Evolutionary conservation across 2,113 vertebrate species (phyloP).

Genomic region (Gallinago jamesoni): DNA sequence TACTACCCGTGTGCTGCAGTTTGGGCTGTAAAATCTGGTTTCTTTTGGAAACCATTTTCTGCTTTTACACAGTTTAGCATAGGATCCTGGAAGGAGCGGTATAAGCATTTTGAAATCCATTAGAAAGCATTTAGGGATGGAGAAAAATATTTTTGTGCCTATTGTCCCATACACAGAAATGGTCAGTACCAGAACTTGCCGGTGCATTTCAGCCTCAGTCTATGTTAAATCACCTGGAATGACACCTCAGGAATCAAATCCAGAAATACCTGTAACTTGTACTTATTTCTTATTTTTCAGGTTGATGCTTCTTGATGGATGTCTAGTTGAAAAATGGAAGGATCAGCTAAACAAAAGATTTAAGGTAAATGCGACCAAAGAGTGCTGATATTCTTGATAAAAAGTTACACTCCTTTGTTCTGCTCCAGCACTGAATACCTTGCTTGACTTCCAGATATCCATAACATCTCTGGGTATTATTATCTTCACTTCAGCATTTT

Average conservation of each 20-base stretch:
- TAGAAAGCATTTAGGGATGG: background rate
- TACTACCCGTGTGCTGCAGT: background rate
- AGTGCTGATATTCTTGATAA: background rate
- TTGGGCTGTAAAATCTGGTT: background rate
- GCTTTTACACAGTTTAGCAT: background rate
- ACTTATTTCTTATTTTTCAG: slow-evolving; percentile 54
- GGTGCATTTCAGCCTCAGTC: background rate
- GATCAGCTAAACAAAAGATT: slow-evolving; percentile 80
- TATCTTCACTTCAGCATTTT: background rate
- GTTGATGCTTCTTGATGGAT: slow-evolving; percentile 85
- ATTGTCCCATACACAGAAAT: background rate
- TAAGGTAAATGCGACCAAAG: slow-evolving; percentile 68
- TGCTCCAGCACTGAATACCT: background rate
- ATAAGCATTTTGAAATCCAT: background rate
- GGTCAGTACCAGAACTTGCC: background rate
- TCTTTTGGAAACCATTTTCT: background rate
- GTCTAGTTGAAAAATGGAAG: slow-evolving; percentile 84
- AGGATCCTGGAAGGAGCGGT: background rate
- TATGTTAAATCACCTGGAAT: background rate
- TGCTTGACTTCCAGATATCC: background rate
- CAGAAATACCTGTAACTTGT: background rate
- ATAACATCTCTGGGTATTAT: background rate
- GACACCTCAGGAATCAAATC: background rate
- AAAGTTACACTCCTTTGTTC: background rate
- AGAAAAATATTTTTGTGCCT: background rate